These are phyloP conservation scores for Drosophila suboccidentalis DNA, from an alignment of 2,888 invertebrate genomes.

Conservation along the genomic window DNA sequence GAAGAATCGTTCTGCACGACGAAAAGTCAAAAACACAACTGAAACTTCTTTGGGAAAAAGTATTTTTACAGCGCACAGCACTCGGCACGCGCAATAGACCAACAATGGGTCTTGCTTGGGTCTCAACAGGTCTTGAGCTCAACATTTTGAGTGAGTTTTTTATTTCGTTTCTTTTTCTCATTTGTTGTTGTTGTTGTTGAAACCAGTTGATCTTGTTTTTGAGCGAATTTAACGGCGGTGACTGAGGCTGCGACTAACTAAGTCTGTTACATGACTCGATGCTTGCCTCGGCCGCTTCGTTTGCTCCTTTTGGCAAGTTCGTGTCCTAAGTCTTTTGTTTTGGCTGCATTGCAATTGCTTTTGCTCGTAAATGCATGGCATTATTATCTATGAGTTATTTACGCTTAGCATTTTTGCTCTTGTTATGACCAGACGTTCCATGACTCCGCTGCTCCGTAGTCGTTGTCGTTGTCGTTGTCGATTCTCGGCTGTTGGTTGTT, in stretches of 20 bases:
- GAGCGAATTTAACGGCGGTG: conserved; percentile 33
- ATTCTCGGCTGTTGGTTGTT: conserved; percentile 23
- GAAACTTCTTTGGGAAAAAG: conserved; percentile 81
- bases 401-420: conserved; percentile 70
- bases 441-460: conserved; percentile 27
- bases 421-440: conserved; percentile 69
- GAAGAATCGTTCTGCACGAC: conserved; percentile 83
- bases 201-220: conserved; percentile 80
- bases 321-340: conserved; percentile 82
- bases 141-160: conserved; percentile 73
- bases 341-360: conserved; percentile 63
- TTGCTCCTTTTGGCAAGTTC: conserved; percentile 74
- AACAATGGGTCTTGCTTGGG: conserved; percentile 61
- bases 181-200: conserved; percentile 24
- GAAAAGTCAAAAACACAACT: conserved; percentile 83
- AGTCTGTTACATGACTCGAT: conserved; percentile 77
- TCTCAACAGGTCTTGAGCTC: conserved; percentile 78
- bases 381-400: conserved; percentile 81
- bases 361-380: conserved; percentile 69
- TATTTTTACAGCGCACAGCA: conserved; percentile 78
- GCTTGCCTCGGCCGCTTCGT: conserved; percentile 21
- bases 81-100: conserved; percentile 81
- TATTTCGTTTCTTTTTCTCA: conserved; percentile 16
- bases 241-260: conserved; percentile 36
- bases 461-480: conserved; percentile 35